Base-by-base conservation (phyloP, 1,140 invertebrate genomes). In the Trichogramma pretiosum region DNA sequence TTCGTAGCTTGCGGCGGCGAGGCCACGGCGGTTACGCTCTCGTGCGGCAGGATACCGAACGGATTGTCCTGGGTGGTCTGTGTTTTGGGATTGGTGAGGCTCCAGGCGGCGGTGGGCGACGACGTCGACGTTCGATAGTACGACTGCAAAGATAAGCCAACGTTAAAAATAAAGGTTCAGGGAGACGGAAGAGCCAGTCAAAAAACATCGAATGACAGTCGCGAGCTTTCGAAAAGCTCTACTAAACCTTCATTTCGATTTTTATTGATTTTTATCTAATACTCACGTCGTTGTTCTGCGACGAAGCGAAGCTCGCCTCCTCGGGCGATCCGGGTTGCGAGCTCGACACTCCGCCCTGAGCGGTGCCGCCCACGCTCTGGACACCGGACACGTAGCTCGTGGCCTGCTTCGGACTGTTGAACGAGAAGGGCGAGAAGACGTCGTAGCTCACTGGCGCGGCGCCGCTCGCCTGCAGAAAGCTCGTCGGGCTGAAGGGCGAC, bases 41-140 rank as follows among this genome's bases (percentile, higher is more conserved):
- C 83, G 62, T 86, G 84, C 11, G 84, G 84, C 56, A 86, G 66
- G 55, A 86, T 83, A 33, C 84, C 84, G 66, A 85, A 85, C 0
- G 84, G 82, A 57, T 82, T n/a, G n/a, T 84, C 18, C 78, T 79
- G 22, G 81, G 59, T 57, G 81, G 79, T 33, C 74, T 70, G 60
- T 78, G n/a, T 84, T 51, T 75, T 79, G 58, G 83, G 80, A 46
- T 67, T 65, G 5, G 62, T 57, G 80, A 82, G 83, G 14, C 21
- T 51, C 74, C 44, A 79, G 58, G 70, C 68, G 26, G 73, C 60
- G 76, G 63, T 17, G 73, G n/a, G n/a, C n/a, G n/a, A n/a, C n/a
- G n/a, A n/a, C n/a, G n/a, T n/a, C n/a, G n/a, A n/a, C n/a, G n/a
- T n/a, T n/a, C n/a, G n/a, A 44, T 22, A 18, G 33, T 17, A 19